Conservation (phyloP, 2,888 invertebrate genomes). For the Aspidiotus destructor region DNA sequence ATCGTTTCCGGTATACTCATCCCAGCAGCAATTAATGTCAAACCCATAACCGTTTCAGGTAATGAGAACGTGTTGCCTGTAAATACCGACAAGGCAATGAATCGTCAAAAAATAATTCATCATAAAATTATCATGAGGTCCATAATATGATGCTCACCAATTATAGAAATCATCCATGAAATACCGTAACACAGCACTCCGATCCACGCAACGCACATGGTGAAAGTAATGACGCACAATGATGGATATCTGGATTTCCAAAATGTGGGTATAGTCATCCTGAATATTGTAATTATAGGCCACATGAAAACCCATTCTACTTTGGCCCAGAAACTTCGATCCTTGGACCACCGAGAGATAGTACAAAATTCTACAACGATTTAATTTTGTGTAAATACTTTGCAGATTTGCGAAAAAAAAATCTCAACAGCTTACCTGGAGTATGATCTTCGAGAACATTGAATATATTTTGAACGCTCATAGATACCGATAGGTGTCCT, state of each 20-base stretch:
- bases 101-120: neutral
- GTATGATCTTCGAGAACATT: conserved; percentile 31
- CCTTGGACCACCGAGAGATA: conserved; percentile 17
- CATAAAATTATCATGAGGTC: too few species aligned
- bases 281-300: conserved; percentile 45
- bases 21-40: conserved; percentile 74
- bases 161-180: conserved; percentile 72
- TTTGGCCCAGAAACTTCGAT: conserved; percentile 18
- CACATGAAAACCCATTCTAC: conserved; percentile 33
- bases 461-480: conserved; percentile 31
- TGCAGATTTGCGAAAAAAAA: neutral
- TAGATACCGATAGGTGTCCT: conserved; percentile 18
- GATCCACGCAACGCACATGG: conserved; percentile 78
- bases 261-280: conserved; percentile 62
- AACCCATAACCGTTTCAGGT: conserved; percentile 75
- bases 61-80: conserved; percentile 67
- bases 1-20: conserved; percentile 81
- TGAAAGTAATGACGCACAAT: conserved; percentile 51
- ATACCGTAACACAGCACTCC: conserved; percentile 66
- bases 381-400: neutral
- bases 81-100: conserved; percentile 41
- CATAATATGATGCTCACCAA: conserved; percentile 49
- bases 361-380: conserved; percentile 27
- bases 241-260: conserved; percentile 43
- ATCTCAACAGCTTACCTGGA: conserved; percentile 8